Conservation (phyloP, 2,888 invertebrate genomes). For the Tenodera sinensis region DNA sequence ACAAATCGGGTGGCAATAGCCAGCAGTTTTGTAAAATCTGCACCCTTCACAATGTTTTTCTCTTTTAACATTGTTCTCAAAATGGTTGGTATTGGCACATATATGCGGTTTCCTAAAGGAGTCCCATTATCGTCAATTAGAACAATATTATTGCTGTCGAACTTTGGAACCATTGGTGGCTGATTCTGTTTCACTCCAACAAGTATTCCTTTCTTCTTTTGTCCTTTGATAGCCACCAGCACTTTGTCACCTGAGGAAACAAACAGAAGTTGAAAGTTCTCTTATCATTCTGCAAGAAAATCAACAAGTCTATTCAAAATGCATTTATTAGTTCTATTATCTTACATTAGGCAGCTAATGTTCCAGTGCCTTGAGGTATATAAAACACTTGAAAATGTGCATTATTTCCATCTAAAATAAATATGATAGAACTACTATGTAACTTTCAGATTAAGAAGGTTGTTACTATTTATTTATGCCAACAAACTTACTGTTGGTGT, state of each 20-base stretch:
- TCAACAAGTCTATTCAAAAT: no score
- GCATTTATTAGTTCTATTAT: no score
- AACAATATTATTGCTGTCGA: slow-evolving; percentile 94
- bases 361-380: no score
- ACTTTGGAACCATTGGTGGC: slow-evolving; percentile 76
- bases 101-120: slow-evolving; percentile 91
- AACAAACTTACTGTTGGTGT: no score
- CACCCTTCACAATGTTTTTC: slow-evolving; percentile 74
- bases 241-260: slow-evolving; percentile 71
- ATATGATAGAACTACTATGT: no score
- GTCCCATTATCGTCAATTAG: slow-evolving; percentile 92
- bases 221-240: slow-evolving; percentile 88
- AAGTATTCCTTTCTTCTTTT: slow-evolving; percentile 89
- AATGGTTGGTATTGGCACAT: slow-evolving; percentile 90
- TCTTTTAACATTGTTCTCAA: slow-evolving; percentile 80
- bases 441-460: no score
- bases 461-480: no score
- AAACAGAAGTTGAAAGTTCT: no score
- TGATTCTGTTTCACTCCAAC: slow-evolving; percentile 86
- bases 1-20: slow-evolving; percentile 88
- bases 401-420: no score
- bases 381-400: no score
- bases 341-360: no score
- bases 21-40: slow-evolving; percentile 88
- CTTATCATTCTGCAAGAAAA: no score